These are phyloP conservation scores for Sitobion miscanthi DNA, from an alignment of 1,140 invertebrate species.

Conservation along the genomic window DNA sequence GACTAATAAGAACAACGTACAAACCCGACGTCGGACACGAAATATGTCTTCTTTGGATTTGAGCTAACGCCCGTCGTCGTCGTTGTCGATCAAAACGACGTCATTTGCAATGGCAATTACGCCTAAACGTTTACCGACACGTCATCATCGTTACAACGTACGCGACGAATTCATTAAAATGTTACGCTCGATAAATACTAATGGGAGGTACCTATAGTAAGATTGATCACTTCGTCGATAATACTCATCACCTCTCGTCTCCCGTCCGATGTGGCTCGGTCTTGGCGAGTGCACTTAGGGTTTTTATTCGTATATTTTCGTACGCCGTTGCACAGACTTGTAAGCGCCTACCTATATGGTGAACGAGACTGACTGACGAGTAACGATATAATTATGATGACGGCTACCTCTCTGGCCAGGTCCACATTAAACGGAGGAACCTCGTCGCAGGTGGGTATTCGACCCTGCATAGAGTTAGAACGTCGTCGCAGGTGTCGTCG, in stretches of 20 bases:
- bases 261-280: neutral
- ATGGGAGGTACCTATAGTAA: neutral
- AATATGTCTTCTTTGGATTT: neutral
- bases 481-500: neutral
- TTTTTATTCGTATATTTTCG: neutral
- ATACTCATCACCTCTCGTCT: neutral
- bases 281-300: neutral
- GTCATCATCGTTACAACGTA: neutral
- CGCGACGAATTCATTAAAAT: neutral
- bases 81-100: neutral
- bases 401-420: neutral
- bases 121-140: neutral
- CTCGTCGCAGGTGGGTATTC: too few relatives aligned
- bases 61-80: neutral
- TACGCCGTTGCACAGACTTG: neutral
- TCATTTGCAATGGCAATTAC: neutral
- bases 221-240: constrained; percentile 2
- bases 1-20: neutral
- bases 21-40: neutral
- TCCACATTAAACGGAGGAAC: neutral
- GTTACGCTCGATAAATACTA: neutral
- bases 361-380: neutral
- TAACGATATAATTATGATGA: neutral
- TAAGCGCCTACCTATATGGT: neutral
- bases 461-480: neutral